phyloP scores from a whole-genome alignment of 2,888 invertebrate species.

The Drosophila subsilvestris region DNA sequence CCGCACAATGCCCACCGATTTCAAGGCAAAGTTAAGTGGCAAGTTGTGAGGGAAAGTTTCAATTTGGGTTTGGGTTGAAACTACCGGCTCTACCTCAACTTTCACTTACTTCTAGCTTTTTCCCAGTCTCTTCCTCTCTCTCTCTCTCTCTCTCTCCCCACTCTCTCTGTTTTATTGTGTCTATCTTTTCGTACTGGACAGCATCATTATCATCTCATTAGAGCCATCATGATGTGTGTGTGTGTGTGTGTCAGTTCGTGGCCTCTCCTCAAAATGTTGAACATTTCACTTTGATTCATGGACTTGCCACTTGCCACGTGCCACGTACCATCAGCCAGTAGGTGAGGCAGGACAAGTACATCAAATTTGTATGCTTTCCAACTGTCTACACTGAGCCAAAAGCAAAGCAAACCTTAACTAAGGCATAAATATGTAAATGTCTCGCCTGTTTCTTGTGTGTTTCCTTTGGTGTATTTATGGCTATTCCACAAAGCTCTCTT shows the following conservation, averaged over 20 bases:
- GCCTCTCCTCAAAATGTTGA: not conserved
- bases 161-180: conserved; percentile 8
- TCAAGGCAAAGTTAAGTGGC: too few species aligned
- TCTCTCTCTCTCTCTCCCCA: not conserved
- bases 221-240: conserved; percentile 19
- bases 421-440: too few species aligned
- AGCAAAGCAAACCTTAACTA: too few species aligned
- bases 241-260: conserved; percentile 14
- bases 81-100: not conserved
- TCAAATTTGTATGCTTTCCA: not conserved
- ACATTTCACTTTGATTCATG: conserved; percentile 17
- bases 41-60: conserved; percentile 41
- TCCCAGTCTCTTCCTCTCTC: not conserved
- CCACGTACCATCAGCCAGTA: not conserved
- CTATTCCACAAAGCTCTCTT: too few species aligned
- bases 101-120: not conserved
- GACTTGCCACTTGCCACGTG: conserved; percentile 9
- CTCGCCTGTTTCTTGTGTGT: too few species aligned
- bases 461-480: too few species aligned
- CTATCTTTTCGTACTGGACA: conserved; percentile 11
- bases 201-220: conserved; percentile 52
- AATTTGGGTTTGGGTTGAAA: conserved; percentile 42
- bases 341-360: not conserved
- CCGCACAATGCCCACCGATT: too few species aligned
- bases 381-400: too few species aligned